phyloP scores from a whole-genome alignment of 2,888 invertebrate genomes.

The Dynastes maya region DNA sequence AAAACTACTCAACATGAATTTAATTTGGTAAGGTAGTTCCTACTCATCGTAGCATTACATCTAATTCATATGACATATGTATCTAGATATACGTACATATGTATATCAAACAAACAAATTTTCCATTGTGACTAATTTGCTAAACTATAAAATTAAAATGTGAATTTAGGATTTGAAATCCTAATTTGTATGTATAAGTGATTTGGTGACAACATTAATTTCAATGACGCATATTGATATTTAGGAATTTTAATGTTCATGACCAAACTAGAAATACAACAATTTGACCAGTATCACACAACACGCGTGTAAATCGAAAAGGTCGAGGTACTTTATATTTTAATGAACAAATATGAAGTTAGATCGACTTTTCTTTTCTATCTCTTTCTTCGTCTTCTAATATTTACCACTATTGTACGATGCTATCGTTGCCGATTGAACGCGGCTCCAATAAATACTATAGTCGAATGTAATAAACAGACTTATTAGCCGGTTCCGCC shows the following conservation, averaged over 20 bases:
- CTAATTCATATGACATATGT: neutral
- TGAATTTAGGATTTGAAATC: slow-evolving; percentile 22
- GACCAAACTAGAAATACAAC: slow-evolving; percentile 47
- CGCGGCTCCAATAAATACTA: slow-evolving; percentile 22
- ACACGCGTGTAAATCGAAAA: slow-evolving; percentile 34
- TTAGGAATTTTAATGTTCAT: slow-evolving; percentile 47
- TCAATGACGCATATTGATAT: slow-evolving; percentile 48
- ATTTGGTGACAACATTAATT: slow-evolving; percentile 49
- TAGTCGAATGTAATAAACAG: slow-evolving; percentile 35
- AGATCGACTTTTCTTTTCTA: slow-evolving; percentile 26
- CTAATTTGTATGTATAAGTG: slow-evolving; percentile 40
- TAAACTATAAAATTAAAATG: slow-evolving; percentile 16
- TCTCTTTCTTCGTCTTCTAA: slow-evolving; percentile 13
- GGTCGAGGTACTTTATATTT: slow-evolving; percentile 43
- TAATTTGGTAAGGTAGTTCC: neutral
- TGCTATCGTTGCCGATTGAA: slow-evolving; percentile 37
- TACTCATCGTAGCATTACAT: slow-evolving; percentile 13
- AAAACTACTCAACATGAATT: too few species aligned
- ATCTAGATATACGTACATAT: neutral
- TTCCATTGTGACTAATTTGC: slow-evolving; percentile 20
- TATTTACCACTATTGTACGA: slow-evolving; percentile 28
- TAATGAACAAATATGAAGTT: slow-evolving; percentile 29
- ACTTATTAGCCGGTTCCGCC: slow-evolving; percentile 26
- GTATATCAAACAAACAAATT: neutral
- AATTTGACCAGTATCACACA: slow-evolving; percentile 43